These are phyloP conservation scores for Phenganax stokvisi DNA, from an alignment of 92 coral and sea anemone species.

Conservation along the genomic window DNA sequence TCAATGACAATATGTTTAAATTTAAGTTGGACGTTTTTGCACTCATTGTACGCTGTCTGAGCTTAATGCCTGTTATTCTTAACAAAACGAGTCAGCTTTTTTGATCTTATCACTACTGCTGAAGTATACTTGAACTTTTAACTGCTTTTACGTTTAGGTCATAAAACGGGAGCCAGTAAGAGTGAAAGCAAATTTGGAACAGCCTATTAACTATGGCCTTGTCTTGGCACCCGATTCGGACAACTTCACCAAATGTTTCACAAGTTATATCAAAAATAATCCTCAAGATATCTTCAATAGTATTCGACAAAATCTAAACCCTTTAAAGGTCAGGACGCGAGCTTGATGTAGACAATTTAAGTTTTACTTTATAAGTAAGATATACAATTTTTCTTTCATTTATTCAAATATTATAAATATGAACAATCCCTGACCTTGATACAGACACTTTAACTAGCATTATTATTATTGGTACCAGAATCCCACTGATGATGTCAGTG, in stretches of 20 bases:
- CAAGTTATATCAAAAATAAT: constrained; percentile 71
- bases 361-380: no score
- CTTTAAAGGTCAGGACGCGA: constrained; percentile 61
- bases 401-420: no score
- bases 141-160: not conserved
- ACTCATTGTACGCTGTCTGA: no score
- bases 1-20: no score
- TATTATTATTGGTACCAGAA: constrained; percentile 48
- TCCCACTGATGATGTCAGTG: constrained; percentile 95
- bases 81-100: no score
- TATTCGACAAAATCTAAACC: constrained; percentile 72
- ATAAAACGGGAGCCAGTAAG: constrained; percentile 68
- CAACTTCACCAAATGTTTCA: constrained; percentile 62
- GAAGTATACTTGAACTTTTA: no score
- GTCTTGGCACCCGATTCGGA: constrained; percentile 63
- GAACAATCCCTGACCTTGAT: no score
- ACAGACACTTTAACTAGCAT: not conserved
- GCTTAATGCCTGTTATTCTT: no score
- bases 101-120: no score
- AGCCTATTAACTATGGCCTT: constrained; percentile 85
- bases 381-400: no score
- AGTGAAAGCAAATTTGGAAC: constrained; percentile 75
- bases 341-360: no score
- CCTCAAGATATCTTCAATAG: constrained; percentile 93
- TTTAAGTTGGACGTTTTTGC: no score